These are phyloP conservation scores for Antitype chi DNA, from an alignment of 2,888 invertebrate genomes.

Conservation along the genomic window DNA sequence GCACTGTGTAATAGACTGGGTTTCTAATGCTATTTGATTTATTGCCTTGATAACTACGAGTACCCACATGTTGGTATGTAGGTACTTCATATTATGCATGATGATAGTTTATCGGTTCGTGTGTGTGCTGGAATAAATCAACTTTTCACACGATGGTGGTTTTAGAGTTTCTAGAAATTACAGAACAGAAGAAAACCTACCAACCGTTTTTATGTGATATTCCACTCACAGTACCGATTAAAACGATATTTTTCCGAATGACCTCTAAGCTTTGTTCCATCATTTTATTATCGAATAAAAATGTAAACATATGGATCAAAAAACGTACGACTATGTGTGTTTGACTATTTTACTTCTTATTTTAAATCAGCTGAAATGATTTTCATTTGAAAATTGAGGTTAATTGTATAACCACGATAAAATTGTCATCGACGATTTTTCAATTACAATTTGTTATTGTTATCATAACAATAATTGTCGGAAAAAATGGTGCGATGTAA, in stretches of 20 bases:
- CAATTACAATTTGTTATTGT: background rate
- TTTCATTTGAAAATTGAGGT: no score
- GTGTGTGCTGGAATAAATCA: background rate
- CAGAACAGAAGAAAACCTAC: background rate
- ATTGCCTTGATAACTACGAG: slow-evolving; percentile 29
- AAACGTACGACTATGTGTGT: no score
- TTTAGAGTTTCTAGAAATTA: background rate
- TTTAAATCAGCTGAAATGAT: no score
- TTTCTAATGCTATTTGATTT: slow-evolving; percentile 59
- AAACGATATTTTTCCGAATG: no score
- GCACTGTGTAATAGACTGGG: slow-evolving; percentile 45
- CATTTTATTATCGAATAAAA: no score
- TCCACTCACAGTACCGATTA: background rate
- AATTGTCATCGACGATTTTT: no score
- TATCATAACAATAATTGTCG: background rate
- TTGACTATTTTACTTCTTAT: no score
- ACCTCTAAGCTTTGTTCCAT: no score
- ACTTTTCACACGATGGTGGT: background rate
- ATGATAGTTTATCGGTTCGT: background rate
- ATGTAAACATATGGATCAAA: no score
- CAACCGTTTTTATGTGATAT: background rate
- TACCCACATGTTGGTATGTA: background rate
- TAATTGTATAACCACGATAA: no score
- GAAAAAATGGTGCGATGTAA: background rate
- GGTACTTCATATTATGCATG: slow-evolving; percentile 10